Evolutionary conservation across 2,888 invertebrate species (phyloP), one percentile per base, ranked within the genome.

Genomic region (Agrochola circellaris): DNA sequence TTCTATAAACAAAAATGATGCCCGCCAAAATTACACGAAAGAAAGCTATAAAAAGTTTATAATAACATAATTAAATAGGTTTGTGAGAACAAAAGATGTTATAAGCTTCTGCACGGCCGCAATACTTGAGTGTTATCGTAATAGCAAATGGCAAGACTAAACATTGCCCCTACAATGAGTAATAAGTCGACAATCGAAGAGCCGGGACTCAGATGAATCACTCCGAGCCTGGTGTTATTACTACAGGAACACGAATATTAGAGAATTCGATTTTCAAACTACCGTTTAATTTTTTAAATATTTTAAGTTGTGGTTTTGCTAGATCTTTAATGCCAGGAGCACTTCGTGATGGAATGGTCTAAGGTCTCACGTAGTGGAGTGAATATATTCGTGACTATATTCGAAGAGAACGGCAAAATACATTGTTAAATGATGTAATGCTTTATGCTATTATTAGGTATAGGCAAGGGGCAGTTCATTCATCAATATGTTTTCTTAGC

Each of bases 91-190:
- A 88, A 88, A 88, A 85, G 88, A 77, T 74, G 61, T 79, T 79
- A 80, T 89, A 87, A 85, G 80, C 84, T 77, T 45, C 34, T 68
- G 76, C 70, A 67, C 54, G 77, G 64, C 69, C 79, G 73, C 73
- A 66, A 76, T 77, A 75, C 74, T 81, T 78, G 56, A 38, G 73
- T 74, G 76, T 88, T 88, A 89, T 88, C 88, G 88, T 67, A 78
- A 78, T 75, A 79, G 77, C 81, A 60, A 81, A 77, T 83, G 79
- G 82, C 77, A 85, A 88, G 85, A 87, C 87, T 83, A 89, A 88
- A 88, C 87, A 88, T 87, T 87, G 87, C 82, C 79, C 83, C 79
- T 82, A 87, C 85, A 88, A 87, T 88, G 87, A 88, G 85, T 88
- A 87, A 88, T 88, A 87, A 85, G 74, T 83, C 77, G 82, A 73